Base-by-base conservation (phyloP, 2,797 vertebrate genomes). In the Alosa sapidissima region DNA sequence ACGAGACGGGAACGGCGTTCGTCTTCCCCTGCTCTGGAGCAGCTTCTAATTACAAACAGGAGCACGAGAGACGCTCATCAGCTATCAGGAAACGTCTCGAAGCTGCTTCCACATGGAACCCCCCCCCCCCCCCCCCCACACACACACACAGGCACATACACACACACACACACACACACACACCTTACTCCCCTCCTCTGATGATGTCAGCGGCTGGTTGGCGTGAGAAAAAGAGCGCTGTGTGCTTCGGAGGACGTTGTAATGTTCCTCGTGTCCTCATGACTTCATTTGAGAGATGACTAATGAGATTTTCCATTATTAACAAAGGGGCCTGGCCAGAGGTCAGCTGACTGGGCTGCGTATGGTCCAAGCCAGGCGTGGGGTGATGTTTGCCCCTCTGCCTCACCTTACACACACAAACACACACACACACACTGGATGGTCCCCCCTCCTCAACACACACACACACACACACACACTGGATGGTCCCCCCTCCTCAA, bases 261-360 rank as follows among this genome's bases (percentile, higher is more conserved):
- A 91, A 94, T 94, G 93, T 94, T 87, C 88, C 81, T 84, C 89
- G 62, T 92, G 91, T 92, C 89, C 86, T 88, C 90, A 88, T 91
- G 85, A 85, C 85, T 87, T 93, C 94, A 94, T 41, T 94, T 94
- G 92, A 90, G 85, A 91, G 84, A 55, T 84, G 86, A 89, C 88
- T 91, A 90, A 82, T 89, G 88, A 89, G 91, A 93, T 93, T 91
- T 92, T 93, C 94, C 92, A 92, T 93, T 91, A 93, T 94, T 93
- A 91, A 93, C 91, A 90, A 90, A 86, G 89, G n/a, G 6, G 58
- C 58, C 58, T 9, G n/a, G 58, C 41, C 41, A 62, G 7, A 24
- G 58, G n/a, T 24, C 58, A 62, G 58, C 58, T 62, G 58, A 24
- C n/a, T 62, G 8, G n/a, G 58, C 51, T 1, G 10, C 1, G 11